phyloP scores from a whole-genome alignment of 2,797 vertebrate genomes.

The Acridotheres tristis region DNA sequence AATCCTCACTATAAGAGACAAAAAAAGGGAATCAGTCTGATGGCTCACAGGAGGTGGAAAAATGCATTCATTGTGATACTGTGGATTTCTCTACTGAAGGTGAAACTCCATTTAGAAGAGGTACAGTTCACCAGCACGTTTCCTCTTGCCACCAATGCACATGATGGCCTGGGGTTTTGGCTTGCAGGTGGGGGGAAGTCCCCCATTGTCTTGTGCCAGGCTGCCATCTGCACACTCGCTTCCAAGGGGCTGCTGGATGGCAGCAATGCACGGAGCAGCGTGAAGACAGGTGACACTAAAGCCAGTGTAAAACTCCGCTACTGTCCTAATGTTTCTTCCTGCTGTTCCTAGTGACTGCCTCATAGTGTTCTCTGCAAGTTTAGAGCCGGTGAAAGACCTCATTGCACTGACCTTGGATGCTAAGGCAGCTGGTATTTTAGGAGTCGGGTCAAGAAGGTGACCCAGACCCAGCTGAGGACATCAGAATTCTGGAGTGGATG shows the following conservation, averaged over 20 bases:
- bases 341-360: neutral
- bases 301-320: neutral
- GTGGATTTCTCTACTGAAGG: neutral
- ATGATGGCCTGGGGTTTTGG: neutral
- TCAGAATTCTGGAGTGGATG: fast-evolving
- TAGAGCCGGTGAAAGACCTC: neutral
- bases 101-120: neutral
- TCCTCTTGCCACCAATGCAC: neutral
- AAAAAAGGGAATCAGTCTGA: neutral
- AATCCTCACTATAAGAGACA: neutral
- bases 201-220: neutral
- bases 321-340: neutral
- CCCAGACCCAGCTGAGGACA: neutral
- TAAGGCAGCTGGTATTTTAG: neutral
- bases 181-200: neutral
- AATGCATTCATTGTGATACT: neutral
- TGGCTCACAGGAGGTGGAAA: neutral
- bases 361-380: neutral
- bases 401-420: neutral
- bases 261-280: neutral
- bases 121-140: fast-evolving
- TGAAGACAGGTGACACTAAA: neutral
- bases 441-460: neutral
- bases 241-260: neutral
- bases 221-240: neutral